Evolutionary conservation across 2,888 invertebrate species (phyloP), one percentile per base, ranked within the genome.

Genomic region (Sminthurides aquaticus): DNA sequence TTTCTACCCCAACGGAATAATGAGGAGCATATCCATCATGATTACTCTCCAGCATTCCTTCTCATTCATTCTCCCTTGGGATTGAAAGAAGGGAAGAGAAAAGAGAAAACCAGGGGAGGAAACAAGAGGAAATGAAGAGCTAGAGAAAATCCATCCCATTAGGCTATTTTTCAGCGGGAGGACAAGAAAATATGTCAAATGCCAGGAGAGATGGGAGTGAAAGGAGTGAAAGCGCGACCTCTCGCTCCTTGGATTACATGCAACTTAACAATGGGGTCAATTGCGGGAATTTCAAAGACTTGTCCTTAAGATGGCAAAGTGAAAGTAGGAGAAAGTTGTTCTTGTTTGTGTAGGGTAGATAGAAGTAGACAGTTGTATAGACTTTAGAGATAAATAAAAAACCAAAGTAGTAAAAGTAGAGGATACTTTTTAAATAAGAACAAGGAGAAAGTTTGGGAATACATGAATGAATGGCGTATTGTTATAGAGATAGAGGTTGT

Each of bases 21-120:
- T 74, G 70, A 70, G 68, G 67, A 69, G 62, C 68, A 67, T 71
- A 74, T 74, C 72, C 69, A 74, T 74, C 73, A 74, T 73, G 71
- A 74, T 74, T 73, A 74, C 64, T 58, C 59, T 64, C 64, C 54
- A 49, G 18, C 49, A 64, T 58, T 64, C 55, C 54, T 29, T 34
- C 27, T 27, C 64, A 57, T 55, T 64, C 60, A 22, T 22, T 5
- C 52, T 52, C 52, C 52, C 52, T 20, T 5, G 28, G 11, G 26
- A 26, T 25, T n/a, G 57, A 8, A 15, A 11, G 25, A 25, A 26
- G 11, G 18, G 18, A 15, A 11, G 5, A 27, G n/a, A 5, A 56
- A 56, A 27, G 57, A 25, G 20, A 56, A 54, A 54, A 54, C 8
- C 11, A 54, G 11, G n/a, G 57, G 5, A 3, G 57, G 57, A 26